phyloP scores from a whole-genome alignment of 2,113 vertebrate genomes.

The Nothocercus julius region DNA sequence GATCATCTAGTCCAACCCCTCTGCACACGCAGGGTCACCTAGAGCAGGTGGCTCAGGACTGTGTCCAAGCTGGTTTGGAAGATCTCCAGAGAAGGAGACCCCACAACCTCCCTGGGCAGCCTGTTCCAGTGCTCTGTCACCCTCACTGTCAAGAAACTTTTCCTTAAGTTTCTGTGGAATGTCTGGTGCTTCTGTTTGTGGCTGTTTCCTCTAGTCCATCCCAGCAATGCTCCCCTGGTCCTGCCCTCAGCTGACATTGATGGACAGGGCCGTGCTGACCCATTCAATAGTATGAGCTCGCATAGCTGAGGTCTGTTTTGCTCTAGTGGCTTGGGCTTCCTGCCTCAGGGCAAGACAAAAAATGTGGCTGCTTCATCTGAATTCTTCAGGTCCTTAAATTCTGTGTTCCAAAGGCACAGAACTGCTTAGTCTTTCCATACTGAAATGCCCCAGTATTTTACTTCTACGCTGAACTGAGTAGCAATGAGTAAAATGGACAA shows the following conservation, averaged over 20 bases:
- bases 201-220: not conserved
- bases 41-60: no score
- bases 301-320: not conserved
- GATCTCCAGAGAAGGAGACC: no score
- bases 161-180: no score
- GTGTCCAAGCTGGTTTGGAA: no score
- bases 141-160: no score
- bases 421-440: not conserved
- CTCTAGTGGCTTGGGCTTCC: not conserved
- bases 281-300: not conserved
- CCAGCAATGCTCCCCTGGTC: not conserved
- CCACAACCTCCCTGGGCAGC: no score
- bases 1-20: no score
- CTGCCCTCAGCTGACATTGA: not conserved
- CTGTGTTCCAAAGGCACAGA: slow-evolving; percentile 4
- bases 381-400: not conserved
- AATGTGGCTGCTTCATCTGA: not conserved
- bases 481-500: not conserved
- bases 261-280: not conserved
- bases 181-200: no score
- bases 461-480: not conserved
- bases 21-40: no score
- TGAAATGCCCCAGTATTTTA: not conserved
- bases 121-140: no score
- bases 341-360: slow-evolving; percentile 2